A percentile compares a stretch with the other conserved stretches of the same genome.
These are phyloP conservation scores for Nasonia giraulti DNA, from an alignment of 1,140 invertebrate species.

Conservation along the genomic window DNA sequence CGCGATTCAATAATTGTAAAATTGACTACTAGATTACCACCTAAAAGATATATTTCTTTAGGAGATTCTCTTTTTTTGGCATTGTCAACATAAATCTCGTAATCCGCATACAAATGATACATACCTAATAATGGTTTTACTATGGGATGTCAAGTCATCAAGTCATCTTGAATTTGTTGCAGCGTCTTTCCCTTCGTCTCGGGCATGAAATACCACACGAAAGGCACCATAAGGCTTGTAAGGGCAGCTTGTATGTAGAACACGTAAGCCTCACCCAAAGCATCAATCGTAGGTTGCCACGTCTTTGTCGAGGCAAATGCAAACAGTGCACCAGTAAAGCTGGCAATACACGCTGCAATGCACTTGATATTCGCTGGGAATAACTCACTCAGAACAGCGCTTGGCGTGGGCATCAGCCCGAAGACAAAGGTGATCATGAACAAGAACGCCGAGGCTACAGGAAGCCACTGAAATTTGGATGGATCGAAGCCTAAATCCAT, in stretches of 20 bases:
- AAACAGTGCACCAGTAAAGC: conserved; percentile 82
- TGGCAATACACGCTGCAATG: conserved; percentile 81
- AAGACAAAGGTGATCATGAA: conserved; percentile 73
- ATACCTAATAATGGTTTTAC: background rate
- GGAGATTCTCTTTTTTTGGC: no score
- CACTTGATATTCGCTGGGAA: conserved; percentile 83
- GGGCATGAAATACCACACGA: conserved; percentile 80
- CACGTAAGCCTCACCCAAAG: conserved; percentile 79
- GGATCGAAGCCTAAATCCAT: conserved; percentile 50
- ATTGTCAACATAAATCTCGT: no score
- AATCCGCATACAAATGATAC: no score
- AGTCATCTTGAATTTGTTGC: conserved; percentile 58
- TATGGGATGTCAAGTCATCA: background rate
- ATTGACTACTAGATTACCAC: no score
- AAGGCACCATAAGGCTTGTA: conserved; percentile 79
- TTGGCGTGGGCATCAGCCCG: conserved; percentile 83
- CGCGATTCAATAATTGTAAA: no score
- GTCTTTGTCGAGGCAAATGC: conserved; percentile 85
- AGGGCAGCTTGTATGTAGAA: conserved; percentile 84
- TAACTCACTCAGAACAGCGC: conserved; percentile 83
- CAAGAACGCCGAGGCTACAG: conserved; percentile 46
- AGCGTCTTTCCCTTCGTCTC: conserved; percentile 90
- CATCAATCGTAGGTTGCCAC: conserved; percentile 79
- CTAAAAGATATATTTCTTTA: no score
- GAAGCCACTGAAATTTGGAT: conserved; percentile 22